Percentiles rank a stretch among this genome's conserved stretches.
Evolutionary conservation across 2,888 invertebrate genomes (phyloP).

Genomic region (Spisula solida): DNA sequence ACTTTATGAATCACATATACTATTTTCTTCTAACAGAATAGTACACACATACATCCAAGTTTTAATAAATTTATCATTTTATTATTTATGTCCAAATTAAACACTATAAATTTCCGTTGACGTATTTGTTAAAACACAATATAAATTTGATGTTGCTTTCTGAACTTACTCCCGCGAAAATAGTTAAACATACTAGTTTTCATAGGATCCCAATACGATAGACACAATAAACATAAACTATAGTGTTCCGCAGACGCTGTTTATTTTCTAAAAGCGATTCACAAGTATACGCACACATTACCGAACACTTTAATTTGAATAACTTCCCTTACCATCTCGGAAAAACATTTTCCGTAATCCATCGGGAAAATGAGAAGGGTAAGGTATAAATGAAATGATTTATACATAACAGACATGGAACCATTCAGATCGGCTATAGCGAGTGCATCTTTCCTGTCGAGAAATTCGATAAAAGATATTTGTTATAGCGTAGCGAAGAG

Average conservation of each 20-base stretch:
- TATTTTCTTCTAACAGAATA: background rate
- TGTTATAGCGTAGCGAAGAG: conserved; percentile 5
- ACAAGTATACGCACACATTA: conserved; percentile 6
- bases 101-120: too few species aligned
- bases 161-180: too few species aligned
- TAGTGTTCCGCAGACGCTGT: background rate
- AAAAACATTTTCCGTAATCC: conserved; percentile 17
- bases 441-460: background rate
- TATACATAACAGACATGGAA: conserved; percentile 29
- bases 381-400: conserved; percentile 26
- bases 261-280: background rate
- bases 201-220: background rate
- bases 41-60: too few species aligned
- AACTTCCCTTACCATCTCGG: background rate
- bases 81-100: too few species aligned
- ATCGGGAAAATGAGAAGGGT: conserved; percentile 19
- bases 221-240: background rate
- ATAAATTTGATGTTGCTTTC: too few species aligned
- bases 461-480: conserved; percentile 37
- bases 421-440: conserved; percentile 22
- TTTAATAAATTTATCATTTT: too few species aligned
- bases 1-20: background rate
- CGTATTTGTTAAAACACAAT: too few species aligned
- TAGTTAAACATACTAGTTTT: background rate
- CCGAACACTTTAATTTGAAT: conserved; percentile 15